Evolutionary conservation across 2,888 invertebrate species (phyloP), one percentile per base, ranked within the genome.

Genomic region (Scaptomyza reducta): DNA sequence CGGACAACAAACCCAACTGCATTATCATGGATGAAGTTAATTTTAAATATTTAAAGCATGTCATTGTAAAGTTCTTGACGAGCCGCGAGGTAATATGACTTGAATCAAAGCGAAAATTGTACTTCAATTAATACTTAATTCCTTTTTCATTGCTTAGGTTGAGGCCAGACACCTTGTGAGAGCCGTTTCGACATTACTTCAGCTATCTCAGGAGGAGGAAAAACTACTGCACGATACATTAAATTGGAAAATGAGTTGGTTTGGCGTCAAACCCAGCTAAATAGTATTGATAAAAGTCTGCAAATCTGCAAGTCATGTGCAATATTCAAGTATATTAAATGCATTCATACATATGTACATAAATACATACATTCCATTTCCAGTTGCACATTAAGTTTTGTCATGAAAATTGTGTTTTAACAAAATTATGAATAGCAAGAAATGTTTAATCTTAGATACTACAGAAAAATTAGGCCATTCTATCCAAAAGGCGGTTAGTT

Each of bases 1-100:
- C 73, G 7, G 75, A 70, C 16, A 82, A 79, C 56, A 83, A 84
- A 45, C 70, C 79, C 13, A 82, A 82, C 38, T 82, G 89, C 71
- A 87, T 92, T 63, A 83, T 92, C 18, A 92, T 92, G 80, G 94
- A 95, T 66, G 95, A 96, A 86, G 94, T 96, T 49, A 96, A 96
- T 92, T 96, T 96, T 89, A 94, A 95, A 90, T 98, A 98, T 91
- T 93, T 98, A 62, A 98, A 97, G 90, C 97, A 98, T 92, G 98
- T 98, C 72, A 95, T 98, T 70, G 95, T 98, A 3, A 97, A 97
- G 90, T 98, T 98, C 92, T 93, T 98, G 86, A 98, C 98, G 0
- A 95, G 96, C 90, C 93, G 96, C 70, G 98, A 98, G 92, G 93
- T 91, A 59, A 3, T 63, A 64, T 59, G 9, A 2, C n/a, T 2